Evolutionary conservation across 2,888 invertebrate genomes (phyloP).

Genomic region (Griposia aprilina): DNA sequence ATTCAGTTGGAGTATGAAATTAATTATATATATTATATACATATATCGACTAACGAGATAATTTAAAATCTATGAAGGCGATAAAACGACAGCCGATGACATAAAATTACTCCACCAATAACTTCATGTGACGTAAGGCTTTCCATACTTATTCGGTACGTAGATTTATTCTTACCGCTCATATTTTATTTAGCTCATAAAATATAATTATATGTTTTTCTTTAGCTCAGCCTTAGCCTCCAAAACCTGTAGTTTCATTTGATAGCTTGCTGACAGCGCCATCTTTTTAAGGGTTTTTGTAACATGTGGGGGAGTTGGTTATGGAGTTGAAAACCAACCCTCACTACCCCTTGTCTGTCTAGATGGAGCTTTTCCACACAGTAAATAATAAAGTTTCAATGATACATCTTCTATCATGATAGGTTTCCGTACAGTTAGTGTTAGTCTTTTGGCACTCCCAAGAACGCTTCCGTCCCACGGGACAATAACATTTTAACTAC

Average conservation of each 20-base stretch:
- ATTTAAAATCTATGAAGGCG: neutral
- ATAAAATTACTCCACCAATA: neutral
- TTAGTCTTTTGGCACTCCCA: neutral
- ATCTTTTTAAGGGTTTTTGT: neutral
- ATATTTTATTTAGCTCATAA: neutral
- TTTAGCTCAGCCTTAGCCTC: neutral
- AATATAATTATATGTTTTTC: neutral
- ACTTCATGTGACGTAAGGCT: neutral
- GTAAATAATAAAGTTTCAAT: neutral
- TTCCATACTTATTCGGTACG: neutral
- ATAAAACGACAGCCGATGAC: neutral
- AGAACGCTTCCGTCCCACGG: neutral
- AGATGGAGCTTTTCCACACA: constrained; percentile 13
- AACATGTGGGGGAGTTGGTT: too few relatives aligned
- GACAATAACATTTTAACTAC: neutral
- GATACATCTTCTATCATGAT: neutral
- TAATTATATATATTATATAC: too few relatives aligned
- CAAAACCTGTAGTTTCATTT: neutral
- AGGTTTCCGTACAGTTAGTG: neutral
- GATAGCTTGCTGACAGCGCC: neutral
- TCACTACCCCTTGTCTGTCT: too few relatives aligned
- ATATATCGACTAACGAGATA: too few relatives aligned
- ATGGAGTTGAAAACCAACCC: neutral
- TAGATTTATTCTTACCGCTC: neutral
- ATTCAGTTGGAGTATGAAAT: too few relatives aligned